Evolutionary conservation across 2,113 vertebrate genomes (phyloP), one percentile per base, ranked within the genome.

Genomic region (Campylomormyrus numenius): DNA sequence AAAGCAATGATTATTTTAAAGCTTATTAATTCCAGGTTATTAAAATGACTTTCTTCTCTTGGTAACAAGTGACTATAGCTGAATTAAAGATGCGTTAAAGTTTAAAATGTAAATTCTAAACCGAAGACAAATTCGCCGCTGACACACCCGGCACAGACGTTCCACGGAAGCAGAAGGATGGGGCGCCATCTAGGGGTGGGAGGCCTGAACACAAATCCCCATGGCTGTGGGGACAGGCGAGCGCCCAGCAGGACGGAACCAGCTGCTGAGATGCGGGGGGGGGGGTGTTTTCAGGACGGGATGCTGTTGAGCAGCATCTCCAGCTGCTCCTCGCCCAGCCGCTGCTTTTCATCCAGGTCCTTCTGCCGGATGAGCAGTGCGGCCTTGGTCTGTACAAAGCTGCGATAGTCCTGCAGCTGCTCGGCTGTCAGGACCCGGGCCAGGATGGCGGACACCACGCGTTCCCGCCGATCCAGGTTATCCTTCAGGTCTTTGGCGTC

Each of bases 401-500:
- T 92, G 0, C 93, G 93, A 91, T 98, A 99, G 93, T 96, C 94
- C 87, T 93, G 95, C 90, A 99, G 95, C 94, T 97, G 97, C 85
- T 95, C 90, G 0, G 94, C 89, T 0, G 94, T 94, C 93, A 99
- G 95, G 91, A 97, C 96, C 5, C 94, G 96, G n/a, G 94, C 94
- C 35, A 99, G 95, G 93, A 98, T 96, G 2, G 93, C 94, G 0
- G 96, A 96, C 80, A 99, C 96, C 84, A 97, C 94, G 19, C 95
- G 95, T 91, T 98, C 98, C n/a, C 98, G 93, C 0, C 98, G 95
- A 7, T 98, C 97, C 91, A 99, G 94, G 58, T 99, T 98, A 7
- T 98, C 97, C 90, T 98, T 99, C 93, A 99, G 95, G 88, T 99
- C 98, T 94, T 97, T 97, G 31, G 98, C 98, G 9, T 98, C 98